phyloP scores from a whole-genome alignment of 2,888 invertebrate genomes.

The Clunio marinus region DNA sequence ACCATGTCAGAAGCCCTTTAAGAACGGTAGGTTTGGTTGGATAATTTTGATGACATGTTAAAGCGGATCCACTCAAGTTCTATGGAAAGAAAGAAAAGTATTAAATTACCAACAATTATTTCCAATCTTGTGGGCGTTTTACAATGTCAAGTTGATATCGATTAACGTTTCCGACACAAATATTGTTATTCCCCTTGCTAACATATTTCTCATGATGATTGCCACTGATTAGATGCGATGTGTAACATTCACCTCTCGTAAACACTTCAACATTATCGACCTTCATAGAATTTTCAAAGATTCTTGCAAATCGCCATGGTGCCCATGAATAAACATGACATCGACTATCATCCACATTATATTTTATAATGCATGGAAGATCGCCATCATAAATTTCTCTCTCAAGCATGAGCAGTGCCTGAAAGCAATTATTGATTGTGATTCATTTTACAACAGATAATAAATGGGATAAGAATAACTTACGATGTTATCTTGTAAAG shows the following conservation, averaged over 20 bases:
- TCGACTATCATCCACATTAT: not conserved
- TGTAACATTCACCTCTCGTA: slow-evolving; percentile 32
- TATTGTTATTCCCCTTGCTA: slow-evolving; percentile 28
- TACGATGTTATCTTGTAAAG: slow-evolving; percentile 36
- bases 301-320: slow-evolving; percentile 4
- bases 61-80: slow-evolving; percentile 30
- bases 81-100: not conserved
- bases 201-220: slow-evolving; percentile 37
- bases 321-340: slow-evolving; percentile 35
- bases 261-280: slow-evolving; percentile 33
- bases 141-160: slow-evolving; percentile 26
- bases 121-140: not conserved
- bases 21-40: not conserved
- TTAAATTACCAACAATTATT: not conserved
- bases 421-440: not conserved
- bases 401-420: slow-evolving; percentile 29
- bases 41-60: slow-evolving; percentile 15
- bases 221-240: slow-evolving; percentile 18
- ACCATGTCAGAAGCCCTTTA: slow-evolving; percentile 32
- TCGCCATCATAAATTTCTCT: slow-evolving; percentile 5
- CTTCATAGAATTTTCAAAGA: slow-evolving; percentile 23
- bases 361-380: slow-evolving; percentile 18
- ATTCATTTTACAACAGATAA: too few species aligned
- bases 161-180: slow-evolving; percentile 24
- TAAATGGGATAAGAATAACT: too few species aligned